Evolutionary conservation across 2,888 invertebrate species (phyloP).

Genomic region (Polia nebulosa): DNA sequence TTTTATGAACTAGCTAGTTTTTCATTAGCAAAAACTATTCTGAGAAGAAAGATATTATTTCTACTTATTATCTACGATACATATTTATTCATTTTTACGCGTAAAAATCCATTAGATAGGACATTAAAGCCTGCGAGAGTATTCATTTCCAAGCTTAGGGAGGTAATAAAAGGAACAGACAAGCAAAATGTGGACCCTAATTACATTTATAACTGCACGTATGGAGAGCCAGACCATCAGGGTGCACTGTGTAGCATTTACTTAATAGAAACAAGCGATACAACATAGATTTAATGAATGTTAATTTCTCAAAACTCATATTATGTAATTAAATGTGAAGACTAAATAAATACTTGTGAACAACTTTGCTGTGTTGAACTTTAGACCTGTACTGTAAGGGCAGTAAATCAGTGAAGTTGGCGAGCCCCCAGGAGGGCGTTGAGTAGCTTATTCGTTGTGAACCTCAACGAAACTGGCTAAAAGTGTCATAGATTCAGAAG

Average conservation of each 20-base stretch:
- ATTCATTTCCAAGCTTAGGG: constrained; percentile 23
- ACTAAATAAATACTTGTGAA: constrained; percentile 29
- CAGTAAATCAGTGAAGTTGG: constrained; percentile 67
- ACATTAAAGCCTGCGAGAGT: constrained; percentile 31
- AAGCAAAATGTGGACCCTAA: constrained; percentile 8
- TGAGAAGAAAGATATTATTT: not conserved
- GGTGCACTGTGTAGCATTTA: constrained; percentile 39
- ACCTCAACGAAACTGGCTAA: constrained; percentile 64
- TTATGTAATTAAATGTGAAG: constrained; percentile 37
- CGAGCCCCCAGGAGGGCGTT: constrained; percentile 63
- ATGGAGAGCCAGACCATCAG: constrained; percentile 35
- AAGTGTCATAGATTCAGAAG: constrained; percentile 66
- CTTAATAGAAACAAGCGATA: constrained; percentile 28
- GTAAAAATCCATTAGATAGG: constrained; percentile 21
- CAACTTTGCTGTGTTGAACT: constrained; percentile 40
- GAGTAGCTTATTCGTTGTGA: constrained; percentile 70
- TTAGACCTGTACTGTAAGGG: constrained; percentile 31
- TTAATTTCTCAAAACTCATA: constrained; percentile 33
- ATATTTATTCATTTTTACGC: constrained; percentile 19
- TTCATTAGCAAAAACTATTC: not conserved
- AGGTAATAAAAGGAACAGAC: constrained; percentile 36
- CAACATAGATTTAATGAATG: constrained; percentile 19
- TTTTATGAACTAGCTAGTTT: too few relatives aligned
- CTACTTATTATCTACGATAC: not conserved
- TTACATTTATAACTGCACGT: not conserved